phyloP scores from a whole-genome alignment of 2,113 vertebrate genomes.

The Phyllopteryx taeniolatus region DNA sequence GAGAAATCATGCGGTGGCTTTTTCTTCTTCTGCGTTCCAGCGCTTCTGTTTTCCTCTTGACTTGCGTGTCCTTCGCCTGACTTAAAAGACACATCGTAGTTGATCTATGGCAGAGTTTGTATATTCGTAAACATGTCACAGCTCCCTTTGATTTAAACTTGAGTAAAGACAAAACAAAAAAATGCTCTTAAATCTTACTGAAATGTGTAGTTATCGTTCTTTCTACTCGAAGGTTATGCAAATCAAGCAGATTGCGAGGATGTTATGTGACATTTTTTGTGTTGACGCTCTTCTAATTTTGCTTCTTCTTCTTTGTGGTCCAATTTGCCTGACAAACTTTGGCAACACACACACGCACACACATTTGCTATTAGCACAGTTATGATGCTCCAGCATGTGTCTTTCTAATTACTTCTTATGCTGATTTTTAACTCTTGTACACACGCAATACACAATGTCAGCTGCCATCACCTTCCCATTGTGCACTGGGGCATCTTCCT shows the following conservation, averaged over 20 bases:
- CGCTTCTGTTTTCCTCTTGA: conserved; percentile 17
- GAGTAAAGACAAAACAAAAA: neutral
- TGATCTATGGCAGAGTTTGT: too few relatives aligned
- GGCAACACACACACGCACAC: conserved; percentile 10
- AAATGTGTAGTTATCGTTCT: neutral
- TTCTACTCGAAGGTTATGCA: neutral
- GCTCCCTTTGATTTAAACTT: neutral
- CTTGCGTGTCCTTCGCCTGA: conserved; percentile 1
- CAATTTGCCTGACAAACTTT: conserved; percentile 30
- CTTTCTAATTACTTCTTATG: conserved; percentile 21
- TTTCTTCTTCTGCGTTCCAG: neutral
- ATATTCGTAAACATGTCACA: neutral
- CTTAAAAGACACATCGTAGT: neutral
- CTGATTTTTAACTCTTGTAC: conserved; percentile 6
- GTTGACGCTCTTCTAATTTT: conserved; percentile 6
- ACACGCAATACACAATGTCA: neutral
- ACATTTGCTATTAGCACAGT: neutral
- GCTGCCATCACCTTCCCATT: neutral
- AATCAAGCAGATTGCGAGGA: neutral
- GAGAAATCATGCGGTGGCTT: conserved; percentile 15
- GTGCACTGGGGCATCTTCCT: too few relatives aligned
- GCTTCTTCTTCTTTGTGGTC: conserved; percentile 26
- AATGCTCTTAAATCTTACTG: neutral
- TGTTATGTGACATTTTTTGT: neutral
- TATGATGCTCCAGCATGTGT: conserved; percentile 5